These are phyloP conservation scores for Zaprionus camerounensis DNA, from an alignment of 1,140 invertebrate genomes.

Conservation along the genomic window DNA sequence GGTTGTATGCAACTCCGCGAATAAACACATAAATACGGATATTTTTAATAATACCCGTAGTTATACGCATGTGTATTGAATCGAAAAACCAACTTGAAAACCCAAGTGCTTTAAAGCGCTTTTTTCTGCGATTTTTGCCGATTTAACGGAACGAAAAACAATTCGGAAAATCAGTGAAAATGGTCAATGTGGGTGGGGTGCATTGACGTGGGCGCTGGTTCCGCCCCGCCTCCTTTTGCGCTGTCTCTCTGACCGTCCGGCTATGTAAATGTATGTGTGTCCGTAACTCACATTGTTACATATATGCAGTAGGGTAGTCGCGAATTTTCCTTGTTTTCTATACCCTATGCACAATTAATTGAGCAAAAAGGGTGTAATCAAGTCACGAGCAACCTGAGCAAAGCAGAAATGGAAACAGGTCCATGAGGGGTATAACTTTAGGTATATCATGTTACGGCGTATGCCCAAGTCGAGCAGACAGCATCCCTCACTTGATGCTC, in stretches of 20 bases:
- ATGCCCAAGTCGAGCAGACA: neutral
- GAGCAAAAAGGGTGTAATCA: neutral
- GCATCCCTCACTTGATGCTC: neutral
- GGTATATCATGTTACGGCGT: neutral
- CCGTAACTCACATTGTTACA: neutral
- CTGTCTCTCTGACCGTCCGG: neutral
- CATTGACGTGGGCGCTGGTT: neutral
- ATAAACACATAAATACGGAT: conserved; percentile 18
- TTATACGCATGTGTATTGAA: conserved; percentile 18
- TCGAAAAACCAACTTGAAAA: conserved; percentile 31
- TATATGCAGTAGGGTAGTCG: conserved; percentile 5
- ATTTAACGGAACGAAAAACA: conserved; percentile 39
- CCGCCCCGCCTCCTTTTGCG: neutral
- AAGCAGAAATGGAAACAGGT: neutral
- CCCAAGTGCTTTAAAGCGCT: conserved; percentile 34
- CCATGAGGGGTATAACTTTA: neutral
- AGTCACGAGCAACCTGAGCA: neutral
- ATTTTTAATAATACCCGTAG: conserved; percentile 8
- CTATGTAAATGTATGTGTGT: conserved; percentile 19
- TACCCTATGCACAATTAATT: conserved; percentile 8
- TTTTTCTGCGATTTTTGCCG: conserved; percentile 28
- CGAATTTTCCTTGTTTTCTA: conserved; percentile 5
- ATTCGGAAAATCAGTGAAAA: conserved; percentile 40
- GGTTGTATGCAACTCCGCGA: neutral
- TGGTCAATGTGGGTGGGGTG: conserved; percentile 20